Base-by-base conservation (phyloP, 2,888 invertebrate species). In the Spisula solida region DNA sequence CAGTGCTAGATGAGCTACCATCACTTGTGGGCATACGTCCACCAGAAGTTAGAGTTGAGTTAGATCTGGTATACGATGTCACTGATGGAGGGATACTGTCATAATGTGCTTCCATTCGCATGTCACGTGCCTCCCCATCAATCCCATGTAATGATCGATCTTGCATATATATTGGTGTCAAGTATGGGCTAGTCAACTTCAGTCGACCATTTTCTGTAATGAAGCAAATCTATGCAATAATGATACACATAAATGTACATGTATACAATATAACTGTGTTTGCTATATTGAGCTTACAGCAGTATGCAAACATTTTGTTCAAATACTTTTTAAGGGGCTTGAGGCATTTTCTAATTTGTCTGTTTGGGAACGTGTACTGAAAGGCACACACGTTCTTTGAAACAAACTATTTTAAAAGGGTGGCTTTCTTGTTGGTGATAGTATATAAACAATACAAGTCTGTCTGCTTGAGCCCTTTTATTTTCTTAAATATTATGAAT, bases 151-250 rank as follows among this genome's bases (percentile, higher is more conserved):
- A n/a, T 0, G 2, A 75, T 31, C 83, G 75, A 16, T 83, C 83
- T 51, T 12, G 16, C 12, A n/a, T 25, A 31, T 83, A 83, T 20
- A 75, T 29, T 20, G 83, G 83, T 10, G 83, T 83, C 16, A 83
- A 18, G 47, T 83, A 83, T 18, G 75, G 29, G 20, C n/a, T 29
- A 18, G 83, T 75, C 2, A 83, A 51, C 25, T 70, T 75, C 6
- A 70, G 75, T 1, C 83, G n/a, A 10, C 83, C 75, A 75, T 83
- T 83, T 75, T 83, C 83, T 83, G 55, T 41, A 82, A 82, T 12
- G 29, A 34, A 34, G 14, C 31, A 31, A n/a, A 5, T 0, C 6
- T 25, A 8, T 8, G n/a, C n/a, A 2, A 60, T 5, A 60, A 60
- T 60, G n/a, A 60, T 6, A n/a, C n/a, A n/a, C n/a, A 5, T 60